phyloP scores from a whole-genome alignment of 2,113 vertebrate genomes.

The Chlorodrepanis virens region DNA sequence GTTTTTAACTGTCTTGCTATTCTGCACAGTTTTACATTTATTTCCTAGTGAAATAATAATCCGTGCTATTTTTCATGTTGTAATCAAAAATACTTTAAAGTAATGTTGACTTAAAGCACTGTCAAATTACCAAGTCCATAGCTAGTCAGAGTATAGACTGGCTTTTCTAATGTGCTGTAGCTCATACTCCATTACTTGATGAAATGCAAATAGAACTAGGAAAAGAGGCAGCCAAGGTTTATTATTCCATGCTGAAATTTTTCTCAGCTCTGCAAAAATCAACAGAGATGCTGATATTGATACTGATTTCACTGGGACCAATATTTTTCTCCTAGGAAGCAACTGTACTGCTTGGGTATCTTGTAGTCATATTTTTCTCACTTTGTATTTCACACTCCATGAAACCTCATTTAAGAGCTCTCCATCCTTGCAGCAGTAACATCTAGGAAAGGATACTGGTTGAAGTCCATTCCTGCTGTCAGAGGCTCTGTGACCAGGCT shows the following conservation, averaged over 20 bases:
- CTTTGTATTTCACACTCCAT: background rate
- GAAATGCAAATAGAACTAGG: background rate
- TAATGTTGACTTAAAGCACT: background rate
- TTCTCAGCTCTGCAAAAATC: slow-evolving; percentile 2
- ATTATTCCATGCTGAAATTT: background rate
- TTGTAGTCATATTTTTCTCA: background rate
- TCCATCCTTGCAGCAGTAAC: background rate
- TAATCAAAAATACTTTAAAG: slow-evolving; percentile 17
- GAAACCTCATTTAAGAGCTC: background rate
- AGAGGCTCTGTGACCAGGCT: background rate
- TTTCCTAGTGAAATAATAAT: background rate
- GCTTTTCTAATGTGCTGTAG: background rate
- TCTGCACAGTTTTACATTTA: background rate
- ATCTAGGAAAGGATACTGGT: background rate
- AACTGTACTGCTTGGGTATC: background rate
- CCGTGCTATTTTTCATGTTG: background rate
- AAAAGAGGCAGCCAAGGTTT: background rate
- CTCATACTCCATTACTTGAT: background rate
- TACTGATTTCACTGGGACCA: background rate
- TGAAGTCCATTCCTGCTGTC: background rate
- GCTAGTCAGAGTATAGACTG: background rate
- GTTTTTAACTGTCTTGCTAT: background rate
- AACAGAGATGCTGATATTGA: background rate
- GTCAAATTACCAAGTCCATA: background rate
- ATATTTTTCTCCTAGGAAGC: background rate